Conservation (phyloP, 2,888 invertebrate genomes). For the Frankliniella intonsa region DNA sequence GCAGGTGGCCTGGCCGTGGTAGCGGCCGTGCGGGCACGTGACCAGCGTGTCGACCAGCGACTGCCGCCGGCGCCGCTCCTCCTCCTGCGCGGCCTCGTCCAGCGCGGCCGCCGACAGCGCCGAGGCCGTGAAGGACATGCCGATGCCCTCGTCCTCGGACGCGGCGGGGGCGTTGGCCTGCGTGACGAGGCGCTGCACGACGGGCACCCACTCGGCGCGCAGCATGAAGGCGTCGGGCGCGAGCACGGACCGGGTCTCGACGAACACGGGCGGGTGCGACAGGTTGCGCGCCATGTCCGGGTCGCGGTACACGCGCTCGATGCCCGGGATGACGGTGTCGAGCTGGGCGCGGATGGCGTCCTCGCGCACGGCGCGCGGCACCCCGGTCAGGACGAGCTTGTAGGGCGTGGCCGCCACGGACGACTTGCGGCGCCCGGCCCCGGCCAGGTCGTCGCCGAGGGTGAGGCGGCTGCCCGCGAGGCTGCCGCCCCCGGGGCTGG, state of each 20-base stretch:
- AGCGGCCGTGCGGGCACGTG: conserved; percentile 17
- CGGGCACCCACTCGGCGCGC: conserved; percentile 20
- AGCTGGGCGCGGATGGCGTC: neutral
- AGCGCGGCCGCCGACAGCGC: neutral
- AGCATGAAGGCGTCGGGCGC: conserved; percentile 13
- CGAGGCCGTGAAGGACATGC: neutral
- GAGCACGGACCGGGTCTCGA: neutral
- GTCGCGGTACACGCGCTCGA: conserved; percentile 12
- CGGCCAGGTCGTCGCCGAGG: neutral
- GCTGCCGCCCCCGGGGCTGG: neutral
- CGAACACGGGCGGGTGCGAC: conserved; percentile 5
- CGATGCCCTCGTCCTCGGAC: neutral
- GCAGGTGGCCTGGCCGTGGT: conserved; percentile 7
- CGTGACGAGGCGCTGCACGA: conserved; percentile 7
- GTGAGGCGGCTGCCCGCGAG: neutral
- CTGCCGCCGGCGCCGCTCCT: neutral
- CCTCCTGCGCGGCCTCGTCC: neutral
- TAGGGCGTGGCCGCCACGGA: neutral
- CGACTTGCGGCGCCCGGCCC: neutral
- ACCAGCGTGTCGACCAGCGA: conserved; percentile 13
- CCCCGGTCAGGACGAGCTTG: conserved; percentile 9
- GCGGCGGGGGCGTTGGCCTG: neutral
- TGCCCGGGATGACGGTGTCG: neutral
- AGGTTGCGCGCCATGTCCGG: conserved; percentile 15
- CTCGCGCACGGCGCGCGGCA: conserved; percentile 16